Percentiles rank a stretch among this genome's conserved stretches.
Evolutionary conservation across 2,797 vertebrate genomes (phyloP).

Genomic region (Siniperca obscura): DNA sequence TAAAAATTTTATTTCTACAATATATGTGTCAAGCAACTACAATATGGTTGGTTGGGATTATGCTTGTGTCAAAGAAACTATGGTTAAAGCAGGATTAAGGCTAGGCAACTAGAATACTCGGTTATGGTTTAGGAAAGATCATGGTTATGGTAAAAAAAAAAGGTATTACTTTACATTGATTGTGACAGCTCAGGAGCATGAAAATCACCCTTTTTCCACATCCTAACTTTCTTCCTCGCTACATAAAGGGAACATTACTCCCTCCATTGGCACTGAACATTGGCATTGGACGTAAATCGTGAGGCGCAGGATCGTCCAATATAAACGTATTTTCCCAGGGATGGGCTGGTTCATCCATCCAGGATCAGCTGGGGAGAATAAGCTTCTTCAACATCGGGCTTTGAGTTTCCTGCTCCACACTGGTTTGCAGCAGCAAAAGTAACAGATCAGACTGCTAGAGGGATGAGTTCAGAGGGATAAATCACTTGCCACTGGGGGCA

Average conservation of each 20-base stretch:
- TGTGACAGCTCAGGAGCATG: background rate
- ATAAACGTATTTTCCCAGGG: conserved; percentile 17
- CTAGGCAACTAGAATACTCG: background rate
- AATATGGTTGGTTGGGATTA: background rate
- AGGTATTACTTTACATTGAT: background rate
- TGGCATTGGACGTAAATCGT: conserved; percentile 9
- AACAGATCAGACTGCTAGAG: conserved; percentile 38
- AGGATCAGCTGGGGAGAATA: conserved; percentile 39
- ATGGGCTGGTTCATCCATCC: conserved; percentile 35
- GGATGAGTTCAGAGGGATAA: conserved; percentile 54
- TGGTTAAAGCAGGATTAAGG: no score
- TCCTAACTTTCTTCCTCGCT: background rate
- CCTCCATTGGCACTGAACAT: background rate
- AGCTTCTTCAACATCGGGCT: conserved; percentile 18
- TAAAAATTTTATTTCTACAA: no score
- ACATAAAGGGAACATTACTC: conserved; percentile 6
- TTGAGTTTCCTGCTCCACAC: conserved; percentile 13
- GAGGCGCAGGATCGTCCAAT: conserved; percentile 16
- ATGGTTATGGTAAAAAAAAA: background rate
- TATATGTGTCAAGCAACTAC: no score
- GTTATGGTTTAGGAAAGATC: background rate
- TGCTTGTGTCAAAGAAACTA: background rate
- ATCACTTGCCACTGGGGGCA: conserved; percentile 53
- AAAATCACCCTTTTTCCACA: background rate
- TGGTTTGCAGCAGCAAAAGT: conserved; percentile 25